Conservation (phyloP, 2,888 invertebrate genomes). For the Nyleta sp. region DNA sequence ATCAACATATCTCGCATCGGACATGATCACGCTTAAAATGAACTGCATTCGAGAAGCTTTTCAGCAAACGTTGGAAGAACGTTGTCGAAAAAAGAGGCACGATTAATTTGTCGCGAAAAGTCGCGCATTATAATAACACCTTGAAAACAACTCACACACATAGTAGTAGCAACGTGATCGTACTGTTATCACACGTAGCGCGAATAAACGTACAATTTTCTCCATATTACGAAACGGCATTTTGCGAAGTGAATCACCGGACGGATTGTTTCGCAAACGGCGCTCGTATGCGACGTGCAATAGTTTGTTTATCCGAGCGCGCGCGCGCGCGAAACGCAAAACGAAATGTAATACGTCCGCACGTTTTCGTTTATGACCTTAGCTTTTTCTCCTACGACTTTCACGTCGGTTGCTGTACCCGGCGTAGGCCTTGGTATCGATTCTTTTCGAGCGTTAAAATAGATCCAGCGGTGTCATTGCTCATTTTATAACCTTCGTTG, state of each 20-base stretch:
- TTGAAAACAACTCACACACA: not conserved
- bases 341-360: slow-evolving; percentile 39
- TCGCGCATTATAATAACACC: not conserved
- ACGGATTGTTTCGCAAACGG: slow-evolving; percentile 47
- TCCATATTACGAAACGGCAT: slow-evolving; percentile 44
- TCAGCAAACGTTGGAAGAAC: too few relatives aligned
- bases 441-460: slow-evolving; percentile 60
- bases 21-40: too few relatives aligned
- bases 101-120: too few relatives aligned
- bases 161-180: slow-evolving; percentile 11
- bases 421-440: slow-evolving; percentile 49
- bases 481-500: slow-evolving; percentile 56
- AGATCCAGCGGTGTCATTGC: slow-evolving; percentile 57
- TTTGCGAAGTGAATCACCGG: slow-evolving; percentile 59
- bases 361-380: slow-evolving; percentile 69
- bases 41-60: too few relatives aligned
- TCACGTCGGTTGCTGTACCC: slow-evolving; percentile 57
- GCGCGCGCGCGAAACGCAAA: slow-evolving; percentile 20
- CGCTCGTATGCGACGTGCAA: slow-evolving; percentile 54
- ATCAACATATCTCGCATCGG: too few relatives aligned
- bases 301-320: slow-evolving; percentile 55
- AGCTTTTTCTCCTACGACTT: slow-evolving; percentile 68
- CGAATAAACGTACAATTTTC: slow-evolving; percentile 35
- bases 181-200: slow-evolving; percentile 11
- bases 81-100: too few relatives aligned